These are phyloP conservation scores for Aleiodes testaceus DNA, from an alignment of 2,888 invertebrate species.

Conservation along the genomic window DNA sequence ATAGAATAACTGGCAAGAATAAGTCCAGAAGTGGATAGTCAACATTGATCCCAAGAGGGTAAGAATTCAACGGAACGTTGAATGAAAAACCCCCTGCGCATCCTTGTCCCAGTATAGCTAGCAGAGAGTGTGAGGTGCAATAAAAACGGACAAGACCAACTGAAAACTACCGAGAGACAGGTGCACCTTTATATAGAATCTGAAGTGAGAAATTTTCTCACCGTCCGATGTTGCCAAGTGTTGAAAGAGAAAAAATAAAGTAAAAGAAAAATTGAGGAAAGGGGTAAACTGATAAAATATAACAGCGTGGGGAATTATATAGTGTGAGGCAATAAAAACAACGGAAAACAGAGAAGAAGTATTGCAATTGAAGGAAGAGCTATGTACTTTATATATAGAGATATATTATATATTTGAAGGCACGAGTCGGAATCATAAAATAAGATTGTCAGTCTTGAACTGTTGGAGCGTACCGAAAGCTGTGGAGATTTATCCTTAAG, in stretches of 20 bases:
- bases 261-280: neutral
- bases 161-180: conserved; percentile 9
- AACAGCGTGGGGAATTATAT: conserved; percentile 7
- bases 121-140: neutral
- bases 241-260: neutral
- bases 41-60: conserved; percentile 39
- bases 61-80: conserved; percentile 30
- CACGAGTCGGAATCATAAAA: conserved; percentile 49
- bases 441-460: conserved; percentile 53
- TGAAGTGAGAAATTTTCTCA: conserved; percentile 11
- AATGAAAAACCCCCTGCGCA: conserved; percentile 18
- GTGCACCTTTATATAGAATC: conserved; percentile 9
- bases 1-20: conserved; percentile 22
- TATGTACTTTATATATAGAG: neutral
- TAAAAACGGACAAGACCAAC: conserved; percentile 12
- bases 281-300: neutral
- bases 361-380: neutral
- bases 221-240: conserved; percentile 1
- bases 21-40: conserved; percentile 38
- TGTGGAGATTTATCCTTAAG: conserved; percentile 14
- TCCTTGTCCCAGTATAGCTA: neutral
- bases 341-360: neutral
- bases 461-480: conserved; percentile 34
- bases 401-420: conserved; percentile 12
- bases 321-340: neutral